These are phyloP conservation scores for Nothobranchius kuhntae DNA, from an alignment of 2,113 vertebrate genomes.

Conservation along the genomic window DNA sequence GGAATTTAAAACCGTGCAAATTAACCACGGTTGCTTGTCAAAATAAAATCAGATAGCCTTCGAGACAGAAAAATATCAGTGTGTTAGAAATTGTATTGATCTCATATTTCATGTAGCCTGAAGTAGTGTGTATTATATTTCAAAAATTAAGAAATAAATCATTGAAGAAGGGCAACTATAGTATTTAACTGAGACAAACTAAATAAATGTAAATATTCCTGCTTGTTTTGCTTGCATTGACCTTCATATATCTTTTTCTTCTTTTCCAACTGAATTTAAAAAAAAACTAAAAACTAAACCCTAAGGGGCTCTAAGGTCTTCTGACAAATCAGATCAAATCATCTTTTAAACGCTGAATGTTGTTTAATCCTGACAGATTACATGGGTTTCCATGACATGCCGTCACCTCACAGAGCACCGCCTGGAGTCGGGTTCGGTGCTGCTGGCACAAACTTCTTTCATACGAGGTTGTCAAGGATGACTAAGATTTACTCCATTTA, in stretches of 20 bases:
- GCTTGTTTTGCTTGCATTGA: constrained; percentile 1
- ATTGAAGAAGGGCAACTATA: neutral
- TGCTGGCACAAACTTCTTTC: constrained; percentile 26
- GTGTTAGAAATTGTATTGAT: no score
- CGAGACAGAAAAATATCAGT: no score
- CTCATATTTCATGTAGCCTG: no score
- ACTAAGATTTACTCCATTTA: constrained; percentile 11
- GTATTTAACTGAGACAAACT: neutral
- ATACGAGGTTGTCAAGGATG: constrained; percentile 20
- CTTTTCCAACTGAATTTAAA: neutral
- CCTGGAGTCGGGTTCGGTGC: constrained; percentile 25
- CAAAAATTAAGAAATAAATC: no score
- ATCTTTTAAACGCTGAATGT: constrained; percentile 15
- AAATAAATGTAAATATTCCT: neutral
- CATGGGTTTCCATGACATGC: constrained; percentile 30
- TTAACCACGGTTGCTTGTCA: no score
- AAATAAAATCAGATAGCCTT: no score
- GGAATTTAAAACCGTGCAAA: no score
- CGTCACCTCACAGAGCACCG: constrained; percentile 38
- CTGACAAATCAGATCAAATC: constrained; percentile 5
- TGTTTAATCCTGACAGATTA: constrained; percentile 39
- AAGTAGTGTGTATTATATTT: no score
- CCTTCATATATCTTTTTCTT: constrained; percentile 13
- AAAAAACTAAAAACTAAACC: constrained; percentile 9
- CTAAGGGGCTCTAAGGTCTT: neutral